Evolutionary conservation across 2,888 invertebrate genomes (phyloP).

Genomic region (Diplolepis rosae): DNA sequence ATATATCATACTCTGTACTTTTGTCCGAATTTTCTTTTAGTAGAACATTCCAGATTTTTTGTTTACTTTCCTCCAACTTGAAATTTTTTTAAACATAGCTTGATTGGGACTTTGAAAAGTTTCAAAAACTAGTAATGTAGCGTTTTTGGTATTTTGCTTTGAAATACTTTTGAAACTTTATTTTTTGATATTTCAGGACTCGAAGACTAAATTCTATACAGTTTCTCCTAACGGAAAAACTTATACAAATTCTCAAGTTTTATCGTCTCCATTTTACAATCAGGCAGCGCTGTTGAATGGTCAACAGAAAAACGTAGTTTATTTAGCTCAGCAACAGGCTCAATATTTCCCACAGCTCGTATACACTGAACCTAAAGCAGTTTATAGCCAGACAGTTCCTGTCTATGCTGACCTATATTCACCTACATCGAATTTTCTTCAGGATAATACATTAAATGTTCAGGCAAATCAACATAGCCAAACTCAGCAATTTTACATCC

Average conservation of each 20-base stretch:
- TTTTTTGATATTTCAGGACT: not conserved
- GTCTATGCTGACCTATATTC: slow-evolving; percentile 56
- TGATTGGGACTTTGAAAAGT: no score
- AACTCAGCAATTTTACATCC: slow-evolving; percentile 54
- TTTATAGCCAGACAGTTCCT: slow-evolving; percentile 56
- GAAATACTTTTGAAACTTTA: no score
- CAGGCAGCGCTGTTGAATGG: slow-evolving; percentile 43
- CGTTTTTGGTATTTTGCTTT: no score
- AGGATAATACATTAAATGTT: slow-evolving; percentile 59
- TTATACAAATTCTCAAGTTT: not conserved
- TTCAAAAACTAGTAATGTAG: no score
- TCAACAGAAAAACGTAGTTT: slow-evolving; percentile 53
- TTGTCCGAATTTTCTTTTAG: no score
- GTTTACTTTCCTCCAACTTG: no score
- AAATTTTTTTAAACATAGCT: no score
- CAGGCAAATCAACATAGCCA: slow-evolving; percentile 51
- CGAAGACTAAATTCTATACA: slow-evolving; percentile 23
- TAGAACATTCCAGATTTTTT: no score
- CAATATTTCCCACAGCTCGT: slow-evolving; percentile 63
- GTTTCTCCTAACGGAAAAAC: slow-evolving; percentile 36
- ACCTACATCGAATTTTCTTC: slow-evolving; percentile 57
- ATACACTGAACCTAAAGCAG: slow-evolving; percentile 58
- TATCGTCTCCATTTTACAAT: slow-evolving; percentile 7
- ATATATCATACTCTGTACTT: no score
- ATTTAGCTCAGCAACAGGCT: slow-evolving; percentile 44